Evolutionary conservation across 2,113 vertebrate species (phyloP).

Genomic region (Pygathrix nemaeus): DNA sequence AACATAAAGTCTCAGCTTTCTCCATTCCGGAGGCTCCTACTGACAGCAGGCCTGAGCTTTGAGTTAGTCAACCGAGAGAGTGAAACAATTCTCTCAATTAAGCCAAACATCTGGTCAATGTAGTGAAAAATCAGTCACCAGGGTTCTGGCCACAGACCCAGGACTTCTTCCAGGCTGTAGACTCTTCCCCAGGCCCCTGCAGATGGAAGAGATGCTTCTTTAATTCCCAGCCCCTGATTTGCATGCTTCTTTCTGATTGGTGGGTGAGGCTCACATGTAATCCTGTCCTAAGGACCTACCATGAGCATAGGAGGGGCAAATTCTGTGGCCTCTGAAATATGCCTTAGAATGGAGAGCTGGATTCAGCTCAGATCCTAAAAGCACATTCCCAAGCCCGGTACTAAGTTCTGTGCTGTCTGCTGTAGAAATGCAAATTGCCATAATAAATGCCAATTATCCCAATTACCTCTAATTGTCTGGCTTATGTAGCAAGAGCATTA

Average conservation of each 20-base stretch:
- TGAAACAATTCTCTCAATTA: conserved; percentile 61
- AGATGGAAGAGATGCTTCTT: not conserved
- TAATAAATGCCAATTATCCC: conserved; percentile 79
- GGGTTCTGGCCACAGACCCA: conserved; percentile 5
- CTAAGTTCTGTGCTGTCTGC: conserved; percentile 58
- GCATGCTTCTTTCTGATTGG: conserved; percentile 43
- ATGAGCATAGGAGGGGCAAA: not conserved
- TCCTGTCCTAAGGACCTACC: not conserved
- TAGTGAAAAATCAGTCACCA: conserved; percentile 61
- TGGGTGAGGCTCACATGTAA: not conserved
- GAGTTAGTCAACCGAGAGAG: conserved; percentile 41
- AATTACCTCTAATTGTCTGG: conserved; percentile 81
- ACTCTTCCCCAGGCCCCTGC: not conserved
- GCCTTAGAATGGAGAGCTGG: not conserved
- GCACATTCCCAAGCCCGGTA: conserved; percentile 51
- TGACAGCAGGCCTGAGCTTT: conserved; percentile 31
- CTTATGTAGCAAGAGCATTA: conserved; percentile 64
- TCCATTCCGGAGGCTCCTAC: not conserved
- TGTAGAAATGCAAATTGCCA: conserved; percentile 75
- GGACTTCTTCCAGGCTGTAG: not conserved
- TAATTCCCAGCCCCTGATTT: not conserved
- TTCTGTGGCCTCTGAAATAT: not conserved
- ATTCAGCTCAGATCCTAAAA: conserved; percentile 21
- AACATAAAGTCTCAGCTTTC: not conserved
- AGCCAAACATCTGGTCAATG: conserved; percentile 67